Percentiles rank a stretch among this genome's conserved stretches.
Conservation (phyloP, 2,797 vertebrate species). For the Lophius americanus region DNA sequence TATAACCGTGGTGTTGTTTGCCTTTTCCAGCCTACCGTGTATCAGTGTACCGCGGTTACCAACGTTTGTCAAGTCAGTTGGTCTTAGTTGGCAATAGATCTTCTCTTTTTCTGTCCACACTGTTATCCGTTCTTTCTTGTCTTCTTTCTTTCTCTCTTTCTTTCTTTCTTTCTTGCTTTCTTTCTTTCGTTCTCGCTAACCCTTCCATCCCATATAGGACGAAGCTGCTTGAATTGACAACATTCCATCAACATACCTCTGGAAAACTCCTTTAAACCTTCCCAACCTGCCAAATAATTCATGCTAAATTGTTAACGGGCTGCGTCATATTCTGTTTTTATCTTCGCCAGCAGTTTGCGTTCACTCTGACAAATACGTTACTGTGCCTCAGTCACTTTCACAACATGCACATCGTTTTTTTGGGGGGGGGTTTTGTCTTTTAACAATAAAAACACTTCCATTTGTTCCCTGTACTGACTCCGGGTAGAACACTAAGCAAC, state of each 20-base stretch:
- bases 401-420: conserved; percentile 71
- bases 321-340: conserved; percentile 61
- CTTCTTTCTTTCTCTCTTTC: conserved; percentile 64
- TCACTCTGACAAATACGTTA: conserved; percentile 60
- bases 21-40: conserved; percentile 91
- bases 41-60: conserved; percentile 94
- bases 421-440: conserved; percentile 36
- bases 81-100: conserved; percentile 69
- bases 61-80: conserved; percentile 95
- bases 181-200: conserved; percentile 57
- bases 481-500: conserved; percentile 69
- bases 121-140: conserved; percentile 58
- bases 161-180: conserved; percentile 51
- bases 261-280: conserved; percentile 32
- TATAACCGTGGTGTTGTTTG: conserved; percentile 76
- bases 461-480: conserved; percentile 66
- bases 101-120: conserved; percentile 76
- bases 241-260: conserved; percentile 54
- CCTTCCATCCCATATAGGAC: conserved; percentile 65
- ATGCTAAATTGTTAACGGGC: conserved; percentile 68
- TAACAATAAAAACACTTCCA: conserved; percentile 53
- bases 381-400: conserved; percentile 70
- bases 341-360: conserved; percentile 58
- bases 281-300: conserved; percentile 6
- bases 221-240: conserved; percentile 63